These are phyloP conservation scores for Xenus cinereus DNA, from an alignment of 2,113 vertebrate species.

Conservation along the genomic window DNA sequence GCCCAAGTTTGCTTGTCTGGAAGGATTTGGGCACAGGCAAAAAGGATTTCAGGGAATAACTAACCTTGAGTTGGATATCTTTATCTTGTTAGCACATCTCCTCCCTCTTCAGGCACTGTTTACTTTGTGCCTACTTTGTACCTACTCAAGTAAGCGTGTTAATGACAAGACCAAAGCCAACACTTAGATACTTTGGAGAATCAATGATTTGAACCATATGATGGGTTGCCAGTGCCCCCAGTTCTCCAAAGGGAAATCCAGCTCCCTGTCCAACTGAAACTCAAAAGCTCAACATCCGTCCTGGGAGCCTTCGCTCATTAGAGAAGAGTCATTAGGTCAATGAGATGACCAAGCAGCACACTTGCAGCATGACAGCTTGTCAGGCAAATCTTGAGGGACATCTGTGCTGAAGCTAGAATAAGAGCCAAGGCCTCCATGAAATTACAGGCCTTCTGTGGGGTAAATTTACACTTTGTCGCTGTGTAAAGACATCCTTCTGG, in stretches of 20 bases:
- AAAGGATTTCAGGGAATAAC: background rate
- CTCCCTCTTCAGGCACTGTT: background rate
- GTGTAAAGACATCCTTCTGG: background rate
- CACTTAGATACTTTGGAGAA: background rate
- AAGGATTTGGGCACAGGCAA: background rate
- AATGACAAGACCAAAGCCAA: background rate
- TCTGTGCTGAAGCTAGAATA: background rate
- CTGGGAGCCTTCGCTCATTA: background rate
- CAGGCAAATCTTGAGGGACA: background rate
- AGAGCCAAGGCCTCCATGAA: background rate
- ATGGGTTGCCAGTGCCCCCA: background rate
- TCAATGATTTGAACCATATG: background rate
- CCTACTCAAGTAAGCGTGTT: background rate
- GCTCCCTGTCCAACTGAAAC: background rate
- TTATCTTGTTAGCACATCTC: background rate
- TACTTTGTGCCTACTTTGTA: background rate
- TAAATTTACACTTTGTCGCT: background rate
- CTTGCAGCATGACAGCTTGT: background rate
- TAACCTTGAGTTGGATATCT: background rate
- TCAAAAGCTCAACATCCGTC: background rate
- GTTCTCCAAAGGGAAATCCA: background rate
- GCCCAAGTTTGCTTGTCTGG: background rate
- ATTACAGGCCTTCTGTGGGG: background rate
- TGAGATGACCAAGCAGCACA: background rate
- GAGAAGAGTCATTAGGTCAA: background rate